Evolutionary conservation across 2,113 vertebrate species (phyloP).

Genomic region (Columba janthina): DNA sequence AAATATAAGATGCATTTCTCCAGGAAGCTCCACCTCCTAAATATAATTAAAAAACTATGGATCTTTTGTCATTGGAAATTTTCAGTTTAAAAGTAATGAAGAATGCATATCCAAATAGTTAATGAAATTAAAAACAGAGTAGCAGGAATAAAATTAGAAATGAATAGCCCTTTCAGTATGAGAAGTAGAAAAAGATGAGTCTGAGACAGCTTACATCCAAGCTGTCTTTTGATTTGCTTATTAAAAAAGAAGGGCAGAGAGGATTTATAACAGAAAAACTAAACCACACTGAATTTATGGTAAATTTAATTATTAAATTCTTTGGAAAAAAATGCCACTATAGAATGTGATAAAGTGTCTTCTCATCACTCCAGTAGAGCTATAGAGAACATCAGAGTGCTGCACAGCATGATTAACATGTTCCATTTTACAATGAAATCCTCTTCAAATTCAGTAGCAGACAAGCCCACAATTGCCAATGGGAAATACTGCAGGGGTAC

Average conservation of each 20-base stretch:
- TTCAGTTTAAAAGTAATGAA: not conserved
- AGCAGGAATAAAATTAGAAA: constrained; percentile 36
- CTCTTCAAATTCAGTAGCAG: constrained; percentile 9
- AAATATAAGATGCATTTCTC: not conserved
- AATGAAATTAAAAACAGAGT: constrained; percentile 40
- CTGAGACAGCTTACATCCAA: not conserved
- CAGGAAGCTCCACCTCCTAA: not conserved
- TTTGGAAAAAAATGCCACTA: constrained; percentile 13
- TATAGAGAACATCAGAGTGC: constrained; percentile 28
- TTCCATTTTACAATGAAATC: constrained; percentile 44
- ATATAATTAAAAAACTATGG: not conserved
- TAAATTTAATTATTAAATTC: constrained; percentile 19
- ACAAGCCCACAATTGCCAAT: not conserved
- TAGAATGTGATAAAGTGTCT: constrained; percentile 48
- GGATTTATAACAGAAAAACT: constrained; percentile 33
- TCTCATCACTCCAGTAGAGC: constrained; percentile 11
- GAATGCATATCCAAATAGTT: not conserved
- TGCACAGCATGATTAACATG: constrained; percentile 53
- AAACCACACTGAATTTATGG: constrained; percentile 31
- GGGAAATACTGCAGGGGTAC: not conserved
- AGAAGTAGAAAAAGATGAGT: constrained; percentile 23
- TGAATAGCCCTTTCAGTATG: constrained; percentile 9
- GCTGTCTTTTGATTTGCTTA: constrained; percentile 23
- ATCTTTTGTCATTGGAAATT: not conserved
- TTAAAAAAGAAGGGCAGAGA: constrained; percentile 11